These are phyloP conservation scores for Pempheris klunzingeri DNA, from an alignment of 2,797 vertebrate species.

Conservation along the genomic window DNA sequence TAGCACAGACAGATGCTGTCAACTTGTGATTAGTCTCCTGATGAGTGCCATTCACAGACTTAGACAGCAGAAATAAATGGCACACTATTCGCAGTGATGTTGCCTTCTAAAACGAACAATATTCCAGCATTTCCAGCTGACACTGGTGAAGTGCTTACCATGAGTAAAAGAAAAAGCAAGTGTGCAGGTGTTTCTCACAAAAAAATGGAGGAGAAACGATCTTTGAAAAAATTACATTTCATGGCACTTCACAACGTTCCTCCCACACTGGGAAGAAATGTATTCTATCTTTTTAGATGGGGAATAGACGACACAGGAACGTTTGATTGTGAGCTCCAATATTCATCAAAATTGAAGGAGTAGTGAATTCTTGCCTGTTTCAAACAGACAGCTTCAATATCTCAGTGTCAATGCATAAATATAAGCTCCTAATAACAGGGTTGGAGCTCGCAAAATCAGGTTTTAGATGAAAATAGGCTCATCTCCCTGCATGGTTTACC, in stretches of 20 bases:
- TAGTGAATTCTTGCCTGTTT: constrained; percentile 11
- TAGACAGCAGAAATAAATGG: constrained; percentile 63
- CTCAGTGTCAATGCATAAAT: constrained; percentile 16
- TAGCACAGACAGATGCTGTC: constrained; percentile 66
- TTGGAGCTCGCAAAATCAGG: not conserved
- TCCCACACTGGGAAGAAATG: constrained; percentile 30
- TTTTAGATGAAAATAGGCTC: constrained; percentile 4
- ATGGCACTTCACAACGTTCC: constrained; percentile 22
- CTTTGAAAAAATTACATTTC: constrained; percentile 28
- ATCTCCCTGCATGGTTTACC: constrained; percentile 9
- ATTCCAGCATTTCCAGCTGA: constrained; percentile 48
- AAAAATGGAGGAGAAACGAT: constrained; percentile 15
- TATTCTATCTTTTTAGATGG: not conserved
- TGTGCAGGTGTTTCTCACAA: constrained; percentile 39
- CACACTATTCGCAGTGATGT: constrained; percentile 56
- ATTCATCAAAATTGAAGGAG: constrained; percentile 15
- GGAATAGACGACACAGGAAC: not conserved
- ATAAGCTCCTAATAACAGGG: constrained; percentile 8
- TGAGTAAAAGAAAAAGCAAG: constrained; percentile 23
- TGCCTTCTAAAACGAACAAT: constrained; percentile 69
- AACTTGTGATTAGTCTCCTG: constrained; percentile 70
- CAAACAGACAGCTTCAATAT: constrained; percentile 15
- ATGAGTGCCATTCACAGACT: constrained; percentile 72
- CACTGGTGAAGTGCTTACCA: constrained; percentile 28
- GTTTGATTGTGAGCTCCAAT: constrained; percentile 2